Evolutionary conservation across 2,113 vertebrate genomes (phyloP).

Genomic region (Zosterops lateralis): DNA sequence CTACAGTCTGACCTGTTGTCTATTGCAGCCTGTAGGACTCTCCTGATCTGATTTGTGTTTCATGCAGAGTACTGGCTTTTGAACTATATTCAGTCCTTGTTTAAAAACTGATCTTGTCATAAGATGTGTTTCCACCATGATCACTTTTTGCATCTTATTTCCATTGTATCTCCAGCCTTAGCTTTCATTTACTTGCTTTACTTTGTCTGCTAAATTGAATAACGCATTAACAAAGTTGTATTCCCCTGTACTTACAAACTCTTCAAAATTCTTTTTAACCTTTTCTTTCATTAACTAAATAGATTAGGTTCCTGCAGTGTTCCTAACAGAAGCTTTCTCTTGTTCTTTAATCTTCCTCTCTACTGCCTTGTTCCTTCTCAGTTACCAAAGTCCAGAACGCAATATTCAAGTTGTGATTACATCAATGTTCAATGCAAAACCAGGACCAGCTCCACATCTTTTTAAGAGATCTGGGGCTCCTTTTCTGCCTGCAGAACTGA

Average conservation of each 20-base stretch:
- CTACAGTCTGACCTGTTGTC: neutral
- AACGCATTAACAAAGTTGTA: neutral
- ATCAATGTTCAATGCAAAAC: neutral
- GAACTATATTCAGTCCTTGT: neutral
- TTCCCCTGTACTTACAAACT: neutral
- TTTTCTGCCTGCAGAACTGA: conserved; percentile 37
- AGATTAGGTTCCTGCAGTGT: neutral
- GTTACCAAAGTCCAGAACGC: neutral
- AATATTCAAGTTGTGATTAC: neutral
- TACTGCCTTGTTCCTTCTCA: neutral
- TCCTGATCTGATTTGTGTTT: neutral
- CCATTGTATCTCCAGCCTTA: neutral
- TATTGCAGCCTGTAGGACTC: neutral
- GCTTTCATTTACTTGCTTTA: neutral
- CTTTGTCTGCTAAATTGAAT: neutral
- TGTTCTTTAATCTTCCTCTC: neutral
- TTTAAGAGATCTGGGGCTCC: conserved; percentile 7
- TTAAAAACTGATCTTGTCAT: neutral
- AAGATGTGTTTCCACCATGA: neutral
- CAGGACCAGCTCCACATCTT: neutral
- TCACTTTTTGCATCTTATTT: neutral
- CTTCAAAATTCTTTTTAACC: conserved; percentile 4
- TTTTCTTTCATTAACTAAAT: conserved; percentile 20
- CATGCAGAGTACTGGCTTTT: neutral
- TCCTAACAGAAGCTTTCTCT: neutral